Base-by-base conservation (phyloP, 2,888 invertebrate species). In the Alcis repandata region DNA sequence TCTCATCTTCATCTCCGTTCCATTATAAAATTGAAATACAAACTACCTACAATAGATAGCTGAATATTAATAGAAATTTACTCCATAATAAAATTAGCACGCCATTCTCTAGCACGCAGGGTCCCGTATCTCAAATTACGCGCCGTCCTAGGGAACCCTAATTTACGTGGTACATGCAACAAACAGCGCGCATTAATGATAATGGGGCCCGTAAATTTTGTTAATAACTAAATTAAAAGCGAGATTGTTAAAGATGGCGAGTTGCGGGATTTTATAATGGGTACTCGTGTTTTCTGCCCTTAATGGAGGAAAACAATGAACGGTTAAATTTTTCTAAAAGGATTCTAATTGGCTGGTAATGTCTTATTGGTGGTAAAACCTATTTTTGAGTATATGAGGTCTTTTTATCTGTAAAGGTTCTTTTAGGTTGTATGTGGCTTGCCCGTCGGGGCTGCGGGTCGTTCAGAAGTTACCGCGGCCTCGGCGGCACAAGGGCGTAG, bases 151-250 rank as follows among this genome's bases (percentile, higher is more conserved):
- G 51, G 65, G 69, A 63, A 59, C 69, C 67, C 67, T 70, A 73
- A 71, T 71, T 69, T 70, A 73, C 62, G 69, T 59, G 65, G 64
- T 71, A 67, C 69, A 71, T 72, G 69, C 71, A 71, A 69, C 71
- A 69, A 71, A 69, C 69, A 68, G 70, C 67, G 57, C 53, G 56
- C 64, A 67, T 67, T 67, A 69, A 54, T 60, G 62, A 52, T 62
- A 63, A 69, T 62, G 67, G 65, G 20, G 53, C 56, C 63, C 54
- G 58, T 69, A 73, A 68, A 71, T 73, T 69, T 46, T 32, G 41
- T 68, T 72, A 72, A 72, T 72, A 72, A 72, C 72, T 69, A 66
- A 70, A 72, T 70, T 69, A 72, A 70, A 70, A 67, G 66, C 59
- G 52, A 62, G 61, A 69, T 68, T 67, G 65, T 59, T 69, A 54